A percentile compares a stretch with the other conserved stretches of the same genome.
Conservation (phyloP, 2,888 invertebrate species). For the Acanthosepion lycidas region DNA sequence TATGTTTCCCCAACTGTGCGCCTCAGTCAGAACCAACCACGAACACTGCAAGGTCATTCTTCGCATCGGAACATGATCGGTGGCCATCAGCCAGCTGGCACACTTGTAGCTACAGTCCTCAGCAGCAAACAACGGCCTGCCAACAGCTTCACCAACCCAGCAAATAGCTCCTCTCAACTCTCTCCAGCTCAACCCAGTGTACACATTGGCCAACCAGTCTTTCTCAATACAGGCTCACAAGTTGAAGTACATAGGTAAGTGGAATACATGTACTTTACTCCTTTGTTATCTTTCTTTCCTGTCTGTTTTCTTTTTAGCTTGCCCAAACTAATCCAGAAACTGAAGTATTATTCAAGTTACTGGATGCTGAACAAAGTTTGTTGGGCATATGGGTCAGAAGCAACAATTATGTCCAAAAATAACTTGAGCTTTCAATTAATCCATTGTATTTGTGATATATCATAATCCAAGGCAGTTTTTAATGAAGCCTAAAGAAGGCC, state of each 20-base stretch:
- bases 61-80: slow-evolving; percentile 55
- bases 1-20: slow-evolving; percentile 70
- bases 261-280: not conserved
- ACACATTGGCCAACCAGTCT: slow-evolving; percentile 66
- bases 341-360: not conserved
- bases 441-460: not conserved
- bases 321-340: slow-evolving; percentile 20
- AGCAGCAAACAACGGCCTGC: slow-evolving; percentile 55
- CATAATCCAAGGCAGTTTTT: not conserved
- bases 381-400: not conserved
- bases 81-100: slow-evolving; percentile 51
- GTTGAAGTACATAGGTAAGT: slow-evolving; percentile 68
- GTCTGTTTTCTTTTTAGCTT: not conserved
- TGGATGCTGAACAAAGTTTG: not conserved
- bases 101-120: slow-evolving; percentile 41
- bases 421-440: not conserved
- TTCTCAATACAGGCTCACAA: slow-evolving; percentile 66
- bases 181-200: slow-evolving; percentile 66
- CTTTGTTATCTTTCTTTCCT: not conserved
- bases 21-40: slow-evolving; percentile 54
- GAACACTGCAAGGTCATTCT: slow-evolving; percentile 52
- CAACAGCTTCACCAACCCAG: slow-evolving; percentile 57
- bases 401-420: not conserved
- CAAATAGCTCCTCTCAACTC: slow-evolving; percentile 61
- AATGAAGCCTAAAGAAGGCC: not conserved